Base-by-base conservation (phyloP, 2,113 vertebrate species). In the Spea bombifrons region DNA sequence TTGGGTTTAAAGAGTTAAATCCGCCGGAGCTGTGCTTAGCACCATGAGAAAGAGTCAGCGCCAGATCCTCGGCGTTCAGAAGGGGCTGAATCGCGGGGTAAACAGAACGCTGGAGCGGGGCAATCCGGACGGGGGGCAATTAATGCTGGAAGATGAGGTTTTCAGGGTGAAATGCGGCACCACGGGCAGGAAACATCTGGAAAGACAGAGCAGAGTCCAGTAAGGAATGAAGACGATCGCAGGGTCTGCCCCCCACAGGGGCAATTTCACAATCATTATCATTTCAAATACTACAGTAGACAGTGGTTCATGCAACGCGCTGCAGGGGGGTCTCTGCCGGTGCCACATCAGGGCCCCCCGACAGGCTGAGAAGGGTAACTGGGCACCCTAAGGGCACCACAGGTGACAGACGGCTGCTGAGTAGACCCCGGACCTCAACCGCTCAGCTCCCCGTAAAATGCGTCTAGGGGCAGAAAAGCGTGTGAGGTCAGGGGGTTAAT, bases 101-200 rank as follows among this genome's bases (percentile, higher is more conserved):
- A 96, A 92, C 88, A 97, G 91, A 89, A 94, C 90, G 87, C 86
- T 93, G 78, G 94, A 92, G 75, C 88, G 94, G 83, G 94, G 91
- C 90, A 90, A 80, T 84, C 92, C 93, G 8, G 93, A 90, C 71
- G 95, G 90, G 86, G 86, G 86, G 82, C 92, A 93, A 88, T 92
- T 92, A 84, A 92, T 86, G 89, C 88, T 94, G 89, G 93, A 92
- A 53, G 88, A 91, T 86, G 95, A 91, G 89, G 94, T 90, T 91
- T 95, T 97, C 89, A 95, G 86, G 90, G 95, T 93, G 91, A 98
- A 94, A 85, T 95, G 94, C 87, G 95, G 93, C 86, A 95, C 94
- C 90, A 95, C 94, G 92, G 96, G 94, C 90, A 98, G 91, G 89
- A 96, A 93, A 93, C 91, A 96, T 94, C 97, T 99, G 92, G 90